Base-by-base conservation (phyloP, 2,888 invertebrate genomes). In the Bhutanitis thaidina region DNA sequence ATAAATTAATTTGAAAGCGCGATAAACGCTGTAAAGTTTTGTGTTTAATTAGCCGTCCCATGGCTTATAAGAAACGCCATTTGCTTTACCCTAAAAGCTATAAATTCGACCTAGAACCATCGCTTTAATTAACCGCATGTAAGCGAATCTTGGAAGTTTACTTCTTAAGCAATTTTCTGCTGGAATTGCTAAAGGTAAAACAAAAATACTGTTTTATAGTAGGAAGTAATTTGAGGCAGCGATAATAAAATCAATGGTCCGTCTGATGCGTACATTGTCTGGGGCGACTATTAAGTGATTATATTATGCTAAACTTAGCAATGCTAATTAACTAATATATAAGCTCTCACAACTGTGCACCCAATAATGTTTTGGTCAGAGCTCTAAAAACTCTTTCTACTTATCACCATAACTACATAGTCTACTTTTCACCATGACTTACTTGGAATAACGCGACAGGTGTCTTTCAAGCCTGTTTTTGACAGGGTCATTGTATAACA, bases 51-150 rank as follows among this genome's bases (percentile, higher is more conserved):
- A 52, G 52, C 52, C 47, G 32, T 52, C 16, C 43, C 27, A 43
- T 45, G 43, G 52, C 34, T 52, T 52, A 52, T 52, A 52, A 52
- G 47, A 52, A 47, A 52, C 38, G 29, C 27, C 52, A 47, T 52
- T 52, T 52, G 8, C 38, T 43, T 47, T 47, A 38, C 47, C 52
- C 52, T 13, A 38, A 51, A 52, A 37, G 47, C 52, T 14, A 47
- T 52, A 47, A 52, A 52, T 52, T 43, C 52, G 27, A n/a, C 20
- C 46, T 37, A 7, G 47, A 41, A 51, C 43, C 51, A 41, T 46
- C 36, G 25, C 38, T 38, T 52, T 47, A 47, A 46, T 52, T 52
- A 52, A 41, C 35, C 32, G 25, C 36, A 40, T 43, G 36, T 45
- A 40, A 35, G 45, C 32, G 36, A 52, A 47, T 47, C 36, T 47